Percentiles rank a stretch among this genome's conserved stretches.
These are phyloP conservation scores for Trypoxylus dichotomus DNA, from an alignment of 1,140 invertebrate species.

Conservation along the genomic window DNA sequence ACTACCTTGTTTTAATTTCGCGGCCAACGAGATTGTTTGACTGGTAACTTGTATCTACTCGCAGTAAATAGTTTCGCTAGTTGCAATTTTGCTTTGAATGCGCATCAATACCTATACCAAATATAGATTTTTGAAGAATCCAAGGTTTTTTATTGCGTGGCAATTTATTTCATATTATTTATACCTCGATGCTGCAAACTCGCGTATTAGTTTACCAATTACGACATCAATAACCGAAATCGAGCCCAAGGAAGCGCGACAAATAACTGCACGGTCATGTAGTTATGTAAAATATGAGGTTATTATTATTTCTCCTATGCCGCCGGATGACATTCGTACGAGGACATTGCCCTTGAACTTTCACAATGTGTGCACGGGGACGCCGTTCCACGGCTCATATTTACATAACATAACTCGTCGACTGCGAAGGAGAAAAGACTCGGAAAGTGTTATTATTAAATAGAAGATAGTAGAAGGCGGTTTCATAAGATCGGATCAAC, in stretches of 20 bases:
- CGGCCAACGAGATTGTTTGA: too few relatives aligned
- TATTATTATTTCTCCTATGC: neutral
- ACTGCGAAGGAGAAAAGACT: neutral
- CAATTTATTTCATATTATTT: too few relatives aligned
- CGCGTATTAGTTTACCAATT: neutral
- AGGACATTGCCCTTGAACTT: constrained; percentile 20
- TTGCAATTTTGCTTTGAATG: too few relatives aligned
- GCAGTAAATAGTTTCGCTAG: neutral
- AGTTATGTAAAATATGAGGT: constrained; percentile 10
- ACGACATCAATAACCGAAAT: neutral
- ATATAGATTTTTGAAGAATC: too few relatives aligned
- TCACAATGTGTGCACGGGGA: neutral
- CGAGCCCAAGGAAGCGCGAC: neutral
- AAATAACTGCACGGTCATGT: neutral
- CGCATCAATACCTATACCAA: too few relatives aligned
- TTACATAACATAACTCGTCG: constrained; percentile 7
- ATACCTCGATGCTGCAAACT: too few relatives aligned
- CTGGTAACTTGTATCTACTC: too few relatives aligned
- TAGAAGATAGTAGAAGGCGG: neutral
- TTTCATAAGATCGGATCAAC: neutral
- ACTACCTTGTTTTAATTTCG: too few relatives aligned
- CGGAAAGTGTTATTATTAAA: neutral
- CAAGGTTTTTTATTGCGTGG: too few relatives aligned
- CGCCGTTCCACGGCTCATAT: neutral
- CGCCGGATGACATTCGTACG: neutral